Evolutionary conservation across 2,888 invertebrate genomes (phyloP).

Genomic region (Athalia rosae): DNA sequence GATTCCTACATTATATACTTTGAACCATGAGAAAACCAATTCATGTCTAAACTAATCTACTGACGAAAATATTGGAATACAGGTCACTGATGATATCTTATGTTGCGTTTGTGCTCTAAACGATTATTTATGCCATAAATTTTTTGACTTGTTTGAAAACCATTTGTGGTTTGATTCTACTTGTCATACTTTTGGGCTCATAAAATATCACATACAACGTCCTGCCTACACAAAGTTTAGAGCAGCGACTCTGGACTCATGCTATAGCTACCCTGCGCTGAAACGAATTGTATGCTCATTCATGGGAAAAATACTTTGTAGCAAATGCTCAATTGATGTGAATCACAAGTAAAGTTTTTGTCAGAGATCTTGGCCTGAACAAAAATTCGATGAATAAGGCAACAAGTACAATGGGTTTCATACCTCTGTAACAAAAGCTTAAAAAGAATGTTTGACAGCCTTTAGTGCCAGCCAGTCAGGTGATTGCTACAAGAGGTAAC

Average conservation of each 20-base stretch:
- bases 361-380: neutral
- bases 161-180: neutral
- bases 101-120: neutral
- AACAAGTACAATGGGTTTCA: neutral
- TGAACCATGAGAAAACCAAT: constrained; percentile 9
- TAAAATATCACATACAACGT: constrained; percentile 5
- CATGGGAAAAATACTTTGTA: constrained; percentile 23
- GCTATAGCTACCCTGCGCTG: constrained; percentile 61
- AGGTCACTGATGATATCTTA: constrained; percentile 22
- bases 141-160: neutral
- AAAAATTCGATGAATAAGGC: too few relatives aligned
- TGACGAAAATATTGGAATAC: neutral
- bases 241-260: constrained; percentile 55
- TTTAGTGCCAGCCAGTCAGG: too few relatives aligned
- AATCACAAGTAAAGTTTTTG: too few relatives aligned
- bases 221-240: constrained; percentile 38
- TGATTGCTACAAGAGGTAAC: neutral
- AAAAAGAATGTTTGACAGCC: neutral
- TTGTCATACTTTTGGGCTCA: neutral
- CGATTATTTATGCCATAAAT: neutral
- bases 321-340: neutral
- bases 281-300: constrained; percentile 52
- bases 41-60: constrained; percentile 34
- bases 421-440: neutral
- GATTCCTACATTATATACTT: constrained; percentile 6